Evolutionary conservation across 2,797 vertebrate genomes (phyloP).

Genomic region (Diplodus puntazzo): DNA sequence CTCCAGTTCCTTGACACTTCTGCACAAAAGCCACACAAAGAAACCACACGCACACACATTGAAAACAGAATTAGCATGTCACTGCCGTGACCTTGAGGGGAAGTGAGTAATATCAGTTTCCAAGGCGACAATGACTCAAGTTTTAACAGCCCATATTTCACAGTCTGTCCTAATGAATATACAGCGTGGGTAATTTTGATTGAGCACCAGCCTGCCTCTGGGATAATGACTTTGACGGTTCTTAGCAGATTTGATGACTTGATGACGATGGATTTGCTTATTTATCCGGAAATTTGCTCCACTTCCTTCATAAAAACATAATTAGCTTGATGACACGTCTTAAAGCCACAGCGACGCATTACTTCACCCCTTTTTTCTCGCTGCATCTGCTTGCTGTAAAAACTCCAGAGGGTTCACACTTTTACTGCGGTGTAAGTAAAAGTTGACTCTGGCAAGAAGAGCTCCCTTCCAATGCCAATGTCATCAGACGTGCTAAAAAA

Average conservation of each 20-base stretch:
- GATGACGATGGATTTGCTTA: slow-evolving; percentile 86
- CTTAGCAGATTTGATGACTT: slow-evolving; percentile 82
- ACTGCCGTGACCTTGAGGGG: slow-evolving; percentile 83
- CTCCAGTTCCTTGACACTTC: slow-evolving; percentile 47
- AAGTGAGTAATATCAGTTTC: slow-evolving; percentile 83
- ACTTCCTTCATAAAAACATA: slow-evolving; percentile 82
- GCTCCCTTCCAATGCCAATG: slow-evolving; percentile 44
- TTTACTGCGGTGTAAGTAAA: slow-evolving; percentile 70
- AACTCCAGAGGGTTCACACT: slow-evolving; percentile 29
- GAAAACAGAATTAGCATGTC: slow-evolving; percentile 81
- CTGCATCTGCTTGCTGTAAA: slow-evolving; percentile 53
- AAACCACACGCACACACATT: slow-evolving; percentile 29
- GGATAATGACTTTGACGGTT: slow-evolving; percentile 85
- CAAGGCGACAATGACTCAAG: slow-evolving; percentile 81
- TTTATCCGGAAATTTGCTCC: slow-evolving; percentile 78
- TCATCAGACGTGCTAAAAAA: slow-evolving; percentile 45
- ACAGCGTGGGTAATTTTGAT: slow-evolving; percentile 86
- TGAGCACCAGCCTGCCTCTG: slow-evolving; percentile 78
- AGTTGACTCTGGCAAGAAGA: slow-evolving; percentile 67
- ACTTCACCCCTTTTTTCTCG: neutral
- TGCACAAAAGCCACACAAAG: slow-evolving; percentile 52
- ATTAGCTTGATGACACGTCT: slow-evolving; percentile 78
- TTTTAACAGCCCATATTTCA: slow-evolving; percentile 82
- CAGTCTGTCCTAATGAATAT: slow-evolving; percentile 84
- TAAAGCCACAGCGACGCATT: slow-evolving; percentile 58